Percentiles rank a stretch among this genome's conserved stretches.
Evolutionary conservation across 2,113 vertebrate genomes (phyloP).

Genomic region (Chlorodrepanis virens): DNA sequence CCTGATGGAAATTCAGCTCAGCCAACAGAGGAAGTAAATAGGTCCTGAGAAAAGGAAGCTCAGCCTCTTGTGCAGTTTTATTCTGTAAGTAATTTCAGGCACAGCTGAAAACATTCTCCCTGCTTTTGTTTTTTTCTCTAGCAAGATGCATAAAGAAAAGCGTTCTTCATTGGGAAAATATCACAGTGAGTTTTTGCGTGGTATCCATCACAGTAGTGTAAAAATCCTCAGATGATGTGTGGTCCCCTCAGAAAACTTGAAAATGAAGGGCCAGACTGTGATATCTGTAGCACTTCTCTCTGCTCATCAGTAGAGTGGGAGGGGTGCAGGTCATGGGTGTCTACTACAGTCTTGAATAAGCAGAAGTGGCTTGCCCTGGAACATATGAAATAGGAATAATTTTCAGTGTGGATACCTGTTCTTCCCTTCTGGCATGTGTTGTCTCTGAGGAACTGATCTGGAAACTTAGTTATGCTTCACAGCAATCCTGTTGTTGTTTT

Average conservation of each 20-base stretch:
- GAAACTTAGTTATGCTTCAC: background rate
- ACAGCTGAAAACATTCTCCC: background rate
- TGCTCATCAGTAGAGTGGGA: background rate
- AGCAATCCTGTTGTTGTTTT: background rate
- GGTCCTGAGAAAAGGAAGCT: background rate
- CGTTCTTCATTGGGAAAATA: background rate
- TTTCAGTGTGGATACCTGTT: background rate
- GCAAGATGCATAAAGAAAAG: background rate
- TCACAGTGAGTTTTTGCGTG: fast-evolving
- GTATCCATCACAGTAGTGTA: background rate
- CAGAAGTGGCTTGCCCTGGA: background rate
- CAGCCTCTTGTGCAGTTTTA: background rate
- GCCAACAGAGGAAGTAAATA: background rate
- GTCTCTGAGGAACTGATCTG: background rate
- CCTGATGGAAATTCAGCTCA: background rate
- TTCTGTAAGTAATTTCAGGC: background rate
- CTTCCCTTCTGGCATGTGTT: background rate
- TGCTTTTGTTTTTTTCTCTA: background rate
- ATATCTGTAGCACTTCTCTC: background rate
- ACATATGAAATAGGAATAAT: background rate
- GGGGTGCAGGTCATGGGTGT: background rate
- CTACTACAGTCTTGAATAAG: background rate
- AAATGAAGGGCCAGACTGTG: background rate
- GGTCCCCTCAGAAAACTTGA: background rate
- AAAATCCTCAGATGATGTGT: background rate